Evolutionary conservation across 2,888 invertebrate species (phyloP).

Genomic region (Drosophila barbarae): DNA sequence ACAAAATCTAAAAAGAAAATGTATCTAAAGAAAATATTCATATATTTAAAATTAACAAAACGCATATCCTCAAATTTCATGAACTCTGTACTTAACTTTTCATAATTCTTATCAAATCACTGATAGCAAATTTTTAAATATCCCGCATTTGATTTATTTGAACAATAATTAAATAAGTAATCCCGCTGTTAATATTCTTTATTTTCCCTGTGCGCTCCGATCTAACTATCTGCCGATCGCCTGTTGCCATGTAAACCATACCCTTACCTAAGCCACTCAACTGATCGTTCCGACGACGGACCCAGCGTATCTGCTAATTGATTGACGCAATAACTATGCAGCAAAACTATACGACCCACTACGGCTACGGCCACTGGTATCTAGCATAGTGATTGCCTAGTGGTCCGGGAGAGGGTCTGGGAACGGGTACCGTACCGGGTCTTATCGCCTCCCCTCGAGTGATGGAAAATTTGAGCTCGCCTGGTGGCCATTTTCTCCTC

Average conservation of each 20-base stretch:
- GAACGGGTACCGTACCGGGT: not conserved
- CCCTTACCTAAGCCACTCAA: slow-evolving; percentile 49
- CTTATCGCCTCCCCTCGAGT: slow-evolving; percentile 33
- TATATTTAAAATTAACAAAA: not conserved
- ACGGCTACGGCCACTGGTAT: slow-evolving; percentile 11
- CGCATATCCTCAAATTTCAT: not conserved
- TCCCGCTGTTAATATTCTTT: not conserved
- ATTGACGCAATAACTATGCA: slow-evolving; percentile 55
- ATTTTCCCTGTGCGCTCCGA: not conserved
- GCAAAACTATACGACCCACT: slow-evolving; percentile 32
- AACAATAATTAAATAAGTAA: not conserved
- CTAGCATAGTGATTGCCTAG: slow-evolving; percentile 21
- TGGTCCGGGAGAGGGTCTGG: slow-evolving; percentile 3
- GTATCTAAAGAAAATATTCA: not conserved
- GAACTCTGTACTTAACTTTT: not conserved
- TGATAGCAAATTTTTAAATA: not conserved
- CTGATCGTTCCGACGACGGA: slow-evolving; percentile 16
- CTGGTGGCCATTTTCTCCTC: slow-evolving; percentile 59
- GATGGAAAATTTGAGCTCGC: slow-evolving; percentile 42
- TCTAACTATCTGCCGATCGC: not conserved
- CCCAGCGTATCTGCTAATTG: slow-evolving; percentile 49
- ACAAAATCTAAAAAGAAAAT: no score
- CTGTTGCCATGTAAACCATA: slow-evolving; percentile 64
- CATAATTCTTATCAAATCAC: not conserved
- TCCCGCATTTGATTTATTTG: not conserved